Evolutionary conservation across 1,140 invertebrate genomes (phyloP).

Genomic region (Cydia strobilella): DNA sequence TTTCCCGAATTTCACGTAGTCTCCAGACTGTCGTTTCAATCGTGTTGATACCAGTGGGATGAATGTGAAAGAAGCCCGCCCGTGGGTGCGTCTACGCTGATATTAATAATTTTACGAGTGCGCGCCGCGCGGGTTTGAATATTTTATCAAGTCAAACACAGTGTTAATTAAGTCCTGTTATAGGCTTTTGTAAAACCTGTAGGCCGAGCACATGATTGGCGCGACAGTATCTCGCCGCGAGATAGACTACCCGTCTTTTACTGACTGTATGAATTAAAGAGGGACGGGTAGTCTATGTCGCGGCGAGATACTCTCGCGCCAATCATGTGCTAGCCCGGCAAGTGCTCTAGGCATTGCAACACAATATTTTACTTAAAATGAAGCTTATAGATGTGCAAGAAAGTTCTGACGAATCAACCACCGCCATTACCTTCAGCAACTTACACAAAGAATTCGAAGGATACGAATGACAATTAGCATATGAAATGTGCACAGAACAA

Average conservation of each 20-base stretch:
- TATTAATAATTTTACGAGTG: slow-evolving; percentile 9
- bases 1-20: neutral
- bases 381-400: neutral
- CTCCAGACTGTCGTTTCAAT: too few relatives aligned
- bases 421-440: neutral
- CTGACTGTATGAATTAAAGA: too few relatives aligned
- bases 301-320: too few relatives aligned
- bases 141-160: neutral
- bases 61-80: neutral
- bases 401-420: neutral
- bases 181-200: slow-evolving; percentile 1
- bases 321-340: too few relatives aligned
- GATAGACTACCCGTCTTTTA: too few relatives aligned
- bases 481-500: too few relatives aligned
- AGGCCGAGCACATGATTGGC: too few relatives aligned
- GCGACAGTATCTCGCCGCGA: too few relatives aligned
- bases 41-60: neutral
- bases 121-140: neutral
- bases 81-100: neutral
- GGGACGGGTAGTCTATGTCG: too few relatives aligned
- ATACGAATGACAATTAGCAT: too few relatives aligned
- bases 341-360: neutral
- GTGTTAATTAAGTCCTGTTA: slow-evolving; percentile 19
- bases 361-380: neutral
- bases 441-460: too few relatives aligned